These are phyloP conservation scores for Drosophila kanapiae DNA, from an alignment of 1,140 invertebrate genomes.

Conservation along the genomic window DNA sequence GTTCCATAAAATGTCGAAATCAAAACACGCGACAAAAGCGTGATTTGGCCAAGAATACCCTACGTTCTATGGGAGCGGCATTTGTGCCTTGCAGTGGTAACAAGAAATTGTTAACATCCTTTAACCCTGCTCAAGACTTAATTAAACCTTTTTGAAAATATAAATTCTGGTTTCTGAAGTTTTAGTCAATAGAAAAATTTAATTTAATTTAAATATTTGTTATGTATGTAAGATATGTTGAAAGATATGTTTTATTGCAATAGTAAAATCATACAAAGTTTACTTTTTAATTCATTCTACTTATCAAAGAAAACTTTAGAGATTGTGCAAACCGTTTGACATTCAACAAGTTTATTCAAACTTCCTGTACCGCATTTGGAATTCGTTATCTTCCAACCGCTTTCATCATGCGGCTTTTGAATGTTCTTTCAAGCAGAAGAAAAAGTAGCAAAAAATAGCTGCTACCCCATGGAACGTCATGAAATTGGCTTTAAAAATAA, in stretches of 20 bases:
- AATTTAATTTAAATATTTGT: neutral
- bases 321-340: neutral
- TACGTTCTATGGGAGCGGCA: neutral
- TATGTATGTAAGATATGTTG: neutral
- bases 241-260: neutral
- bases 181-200: neutral
- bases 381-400: slow-evolving; percentile 12
- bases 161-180: neutral
- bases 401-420: slow-evolving; percentile 22
- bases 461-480: slow-evolving; percentile 38
- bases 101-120: neutral
- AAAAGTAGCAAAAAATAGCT: slow-evolving; percentile 35
- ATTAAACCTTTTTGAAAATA: neutral
- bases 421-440: slow-evolving; percentile 24
- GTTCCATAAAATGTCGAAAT: slow-evolving; percentile 37
- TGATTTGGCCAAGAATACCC: slow-evolving; percentile 37
- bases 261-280: neutral
- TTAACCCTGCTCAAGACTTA: neutral
- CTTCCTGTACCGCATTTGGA: slow-evolving; percentile 16
- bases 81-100: neutral
- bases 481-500: slow-evolving; percentile 51
- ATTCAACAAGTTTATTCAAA: slow-evolving; percentile 4
- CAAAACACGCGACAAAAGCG: slow-evolving; percentile 51
- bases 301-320: neutral
- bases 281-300: too few relatives aligned